Base-by-base conservation (phyloP, 2,797 vertebrate species). In the Leuciscus waleckii region DNA sequence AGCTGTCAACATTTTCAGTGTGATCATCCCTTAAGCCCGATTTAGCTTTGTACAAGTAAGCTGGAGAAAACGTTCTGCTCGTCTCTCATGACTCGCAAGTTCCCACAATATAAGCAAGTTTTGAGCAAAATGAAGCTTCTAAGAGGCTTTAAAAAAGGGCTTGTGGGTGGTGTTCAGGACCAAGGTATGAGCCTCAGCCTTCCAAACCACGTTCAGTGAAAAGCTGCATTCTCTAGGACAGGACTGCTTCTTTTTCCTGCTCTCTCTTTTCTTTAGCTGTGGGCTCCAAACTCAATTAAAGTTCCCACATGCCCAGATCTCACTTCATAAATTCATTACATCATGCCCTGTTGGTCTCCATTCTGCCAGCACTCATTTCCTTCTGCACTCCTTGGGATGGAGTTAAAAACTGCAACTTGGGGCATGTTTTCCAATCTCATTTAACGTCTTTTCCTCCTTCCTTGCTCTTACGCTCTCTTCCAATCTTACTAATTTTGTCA, bases 281-380 rank as follows among this genome's bases (percentile, higher is more conserved):
- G 1, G 67, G 77, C 58, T 85, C 79, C 82, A 65, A 87, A 79
- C 37, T 73, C 76, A 81, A 61, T 86, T 85, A 78, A 54, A 84
- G 39, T 56, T 76, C 75, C 51, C 56, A 37, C 51, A 82, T 84
- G 70, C 77, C 81, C 69, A 51, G 46, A 79, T 88, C 79, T 79
- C 83, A 84, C 68, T 65, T 76, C 85, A 85, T 84, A 80, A 90
- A 89, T 82, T 81, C 74, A 58, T 79, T 84, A 46, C 61, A 71
- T 86, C 58, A 58, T 67, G 71, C 71, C 32, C 56, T 85, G n/a
- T 6, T 68, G 58, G 58, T 74, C 41, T n/a, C 39, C 29, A 54
- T 41, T 81, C 82, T 26, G 77, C 83, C 82, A 85, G 32, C 65
- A 32, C 75, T 79, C 7, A 81, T 80, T 88, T 86, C 85, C 83